Evolutionary conservation across 2,113 vertebrate species (phyloP).

Genomic region (Morone chrysops): DNA sequence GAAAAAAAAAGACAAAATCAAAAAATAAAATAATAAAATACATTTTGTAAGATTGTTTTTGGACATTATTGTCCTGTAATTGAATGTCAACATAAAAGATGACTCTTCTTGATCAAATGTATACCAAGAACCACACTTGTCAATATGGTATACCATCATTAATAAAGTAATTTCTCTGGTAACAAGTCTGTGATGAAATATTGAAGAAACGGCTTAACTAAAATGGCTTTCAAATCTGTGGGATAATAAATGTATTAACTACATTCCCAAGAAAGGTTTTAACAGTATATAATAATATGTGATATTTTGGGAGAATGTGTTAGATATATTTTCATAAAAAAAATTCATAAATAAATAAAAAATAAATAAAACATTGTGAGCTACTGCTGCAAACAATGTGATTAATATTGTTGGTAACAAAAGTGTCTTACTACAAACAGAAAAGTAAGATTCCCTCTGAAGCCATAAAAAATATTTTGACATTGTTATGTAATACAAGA

Average conservation of each 20-base stretch:
- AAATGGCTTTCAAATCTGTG: background rate
- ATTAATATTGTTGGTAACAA: background rate
- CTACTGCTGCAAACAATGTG: background rate
- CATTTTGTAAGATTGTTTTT: background rate
- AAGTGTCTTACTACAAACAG: background rate
- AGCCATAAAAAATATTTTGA: constrained; percentile 40
- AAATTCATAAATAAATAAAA: background rate
- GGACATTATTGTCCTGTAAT: background rate
- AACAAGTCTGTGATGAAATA: background rate
- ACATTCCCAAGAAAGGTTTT: background rate
- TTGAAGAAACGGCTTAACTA: background rate
- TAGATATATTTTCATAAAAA: background rate
- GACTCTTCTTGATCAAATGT: background rate
- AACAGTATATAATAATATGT: background rate
- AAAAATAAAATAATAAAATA: background rate
- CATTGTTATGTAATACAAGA: constrained; percentile 31
- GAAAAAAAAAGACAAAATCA: background rate
- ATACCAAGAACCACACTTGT: background rate
- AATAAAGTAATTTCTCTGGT: background rate
- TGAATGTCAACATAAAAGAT: background rate
- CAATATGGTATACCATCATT: background rate
- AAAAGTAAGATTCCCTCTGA: constrained; percentile 50
- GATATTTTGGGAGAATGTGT: background rate
- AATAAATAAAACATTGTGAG: background rate
- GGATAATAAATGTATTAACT: background rate